These are phyloP conservation scores for Boloria euphrosyne DNA, from an alignment of 2,888 invertebrate species.

Conservation along the genomic window DNA sequence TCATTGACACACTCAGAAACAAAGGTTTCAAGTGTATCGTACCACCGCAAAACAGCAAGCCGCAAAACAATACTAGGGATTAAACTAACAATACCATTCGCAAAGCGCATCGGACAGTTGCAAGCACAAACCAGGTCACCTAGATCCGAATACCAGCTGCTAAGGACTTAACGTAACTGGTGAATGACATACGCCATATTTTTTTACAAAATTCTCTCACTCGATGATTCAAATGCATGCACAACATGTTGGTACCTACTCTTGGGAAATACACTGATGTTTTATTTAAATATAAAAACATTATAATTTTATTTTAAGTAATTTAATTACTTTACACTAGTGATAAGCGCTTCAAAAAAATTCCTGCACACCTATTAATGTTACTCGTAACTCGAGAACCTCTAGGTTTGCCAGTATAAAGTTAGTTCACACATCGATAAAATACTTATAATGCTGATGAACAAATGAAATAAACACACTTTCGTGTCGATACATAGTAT, in stretches of 20 bases:
- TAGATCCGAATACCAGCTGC: constrained; percentile 39
- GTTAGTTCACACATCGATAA: too few relatives aligned
- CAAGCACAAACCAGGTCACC: constrained; percentile 46
- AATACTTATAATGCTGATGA: too few relatives aligned
- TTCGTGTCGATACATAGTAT: too few relatives aligned
- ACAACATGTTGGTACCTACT: not conserved
- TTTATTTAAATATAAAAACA: not conserved
- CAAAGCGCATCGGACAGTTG: constrained; percentile 53
- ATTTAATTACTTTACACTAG: not conserved
- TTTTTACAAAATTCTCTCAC: constrained; percentile 20
- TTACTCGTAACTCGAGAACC: too few relatives aligned
- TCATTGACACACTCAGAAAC: constrained; percentile 27
- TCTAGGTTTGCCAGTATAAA: too few relatives aligned
- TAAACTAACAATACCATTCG: constrained; percentile 53
- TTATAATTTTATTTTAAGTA: not conserved
- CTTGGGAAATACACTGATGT: constrained; percentile 5
- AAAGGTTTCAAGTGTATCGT: constrained; percentile 26
- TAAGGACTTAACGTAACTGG: constrained; percentile 39
- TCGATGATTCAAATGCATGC: constrained; percentile 13
- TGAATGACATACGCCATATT: constrained; percentile 31
- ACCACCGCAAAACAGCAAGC: constrained; percentile 28
- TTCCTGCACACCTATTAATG: too few relatives aligned
- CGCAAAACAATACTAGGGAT: constrained; percentile 40
- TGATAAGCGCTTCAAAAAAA: too few relatives aligned
- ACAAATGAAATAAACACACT: too few relatives aligned